Conservation (phyloP, 2,113 vertebrate species). For the Megatriorchis doriae region DNA sequence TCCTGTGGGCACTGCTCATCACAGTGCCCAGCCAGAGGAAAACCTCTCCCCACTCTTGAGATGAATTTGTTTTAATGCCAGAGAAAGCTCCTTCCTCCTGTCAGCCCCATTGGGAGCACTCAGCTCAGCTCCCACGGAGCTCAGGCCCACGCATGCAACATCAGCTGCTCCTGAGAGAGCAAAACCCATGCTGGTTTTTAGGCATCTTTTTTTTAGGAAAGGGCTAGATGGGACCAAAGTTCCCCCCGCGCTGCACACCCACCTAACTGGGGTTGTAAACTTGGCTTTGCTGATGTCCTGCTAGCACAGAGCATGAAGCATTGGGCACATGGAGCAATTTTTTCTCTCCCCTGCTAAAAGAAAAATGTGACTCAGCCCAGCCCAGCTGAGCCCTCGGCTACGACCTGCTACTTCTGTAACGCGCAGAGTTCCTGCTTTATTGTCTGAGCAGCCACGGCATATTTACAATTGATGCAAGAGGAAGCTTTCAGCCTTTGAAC, state of each 20-base stretch:
- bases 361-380: neutral
- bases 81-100: neutral
- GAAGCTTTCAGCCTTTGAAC: neutral
- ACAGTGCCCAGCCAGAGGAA: neutral
- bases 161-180: neutral
- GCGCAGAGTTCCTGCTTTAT: neutral
- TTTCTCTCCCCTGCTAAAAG: neutral
- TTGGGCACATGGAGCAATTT: neutral
- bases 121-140: fast-evolving
- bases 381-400: fast-evolving
- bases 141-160: neutral
- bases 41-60: neutral
- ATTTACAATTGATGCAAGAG: neutral
- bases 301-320: neutral
- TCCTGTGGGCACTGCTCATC: neutral
- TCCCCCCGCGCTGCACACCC: neutral
- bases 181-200: neutral
- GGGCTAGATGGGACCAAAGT: neutral
- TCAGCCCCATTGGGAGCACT: fast-evolving
- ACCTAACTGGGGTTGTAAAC: neutral
- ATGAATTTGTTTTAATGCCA: neutral
- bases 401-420: neutral
- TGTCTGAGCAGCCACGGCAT: neutral
- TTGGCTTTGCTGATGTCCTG: neutral
- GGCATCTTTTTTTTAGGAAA: neutral